Base-by-base conservation (phyloP, 1,140 invertebrate genomes). In the Temnothorax nylanderi region DNA sequence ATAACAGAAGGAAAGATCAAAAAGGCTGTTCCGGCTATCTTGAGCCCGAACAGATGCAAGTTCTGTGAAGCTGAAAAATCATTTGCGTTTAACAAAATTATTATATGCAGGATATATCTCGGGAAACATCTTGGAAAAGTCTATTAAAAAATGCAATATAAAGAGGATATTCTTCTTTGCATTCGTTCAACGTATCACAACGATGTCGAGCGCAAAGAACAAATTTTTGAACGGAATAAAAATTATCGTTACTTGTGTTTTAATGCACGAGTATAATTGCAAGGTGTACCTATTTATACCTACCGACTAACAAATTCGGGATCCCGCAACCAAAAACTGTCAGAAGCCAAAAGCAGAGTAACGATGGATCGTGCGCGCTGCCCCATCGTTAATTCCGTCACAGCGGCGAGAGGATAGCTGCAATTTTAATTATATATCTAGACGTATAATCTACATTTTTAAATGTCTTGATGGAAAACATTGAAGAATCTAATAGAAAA, bases 261-360 rank as follows among this genome's bases (percentile, higher is more conserved):
- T 64, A 64, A n/a, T 41, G 18, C 18, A 21, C 2, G 4, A 41
- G 3, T 34, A 74, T 47, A 56, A 58, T 84, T 47, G 34, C 37
- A 65, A 37, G 16, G n/a, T n/a, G 1, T 60, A 47, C 18, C 3
- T 49, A 51, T 58, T 60, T n/a, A n/a, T 76, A 91, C 96, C 95
- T 95, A 97, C 97, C 97, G 87, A 98, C 96, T 81, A 98, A 96
- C 65, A 98, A 95, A 93, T 98, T 98, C 16, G 97, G 97, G 90
- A 98, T 97, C 34, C 97, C 97, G 32, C 96, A 97, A 11, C 97
- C 96, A 91, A 98, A 98, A 54, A 98, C 96, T 1, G 97, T 97
- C 0, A 97, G 91, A n/a, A 89, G 98, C 96, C 8, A 98, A 94
- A 6, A 98, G 95, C 75, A 97, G 94, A 0, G 96, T 97, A 0